Conservation (phyloP, 2,113 vertebrate genomes). For the Mastomys natalensis region DNA sequence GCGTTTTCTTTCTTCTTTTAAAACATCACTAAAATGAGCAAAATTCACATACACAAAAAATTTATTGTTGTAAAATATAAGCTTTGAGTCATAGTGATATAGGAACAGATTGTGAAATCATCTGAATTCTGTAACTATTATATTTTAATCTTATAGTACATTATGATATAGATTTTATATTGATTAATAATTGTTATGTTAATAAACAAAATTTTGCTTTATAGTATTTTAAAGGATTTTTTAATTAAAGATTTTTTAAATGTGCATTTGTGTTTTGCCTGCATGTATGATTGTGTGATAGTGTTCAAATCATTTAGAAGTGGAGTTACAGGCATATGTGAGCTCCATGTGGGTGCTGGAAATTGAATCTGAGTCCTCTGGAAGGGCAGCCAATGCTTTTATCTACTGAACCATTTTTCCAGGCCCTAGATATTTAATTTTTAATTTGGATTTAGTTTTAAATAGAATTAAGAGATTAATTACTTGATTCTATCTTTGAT, state of each 20-base stretch:
- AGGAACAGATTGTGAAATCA: background rate
- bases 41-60: background rate
- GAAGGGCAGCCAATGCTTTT: background rate
- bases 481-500: constrained; percentile 17
- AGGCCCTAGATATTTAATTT: background rate
- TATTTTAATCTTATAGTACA: background rate
- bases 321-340: background rate
- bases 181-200: background rate
- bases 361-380: background rate
- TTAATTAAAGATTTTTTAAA: background rate
- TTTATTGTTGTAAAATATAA: background rate
- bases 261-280: background rate
- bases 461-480: background rate
- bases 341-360: background rate
- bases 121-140: background rate
- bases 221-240: background rate
- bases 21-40: constrained; percentile 46
- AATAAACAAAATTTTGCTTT: background rate
- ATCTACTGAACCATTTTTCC: background rate
- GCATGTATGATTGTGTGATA: background rate
- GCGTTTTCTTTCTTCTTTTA: constrained; percentile 57
- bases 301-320: background rate
- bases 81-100: background rate
- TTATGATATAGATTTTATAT: background rate
- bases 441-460: background rate